A percentile compares a stretch with the other conserved stretches of the same genome.
These are phyloP conservation scores for Alfaro cultratus DNA, from an alignment of 2,797 vertebrate genomes.

Conservation along the genomic window DNA sequence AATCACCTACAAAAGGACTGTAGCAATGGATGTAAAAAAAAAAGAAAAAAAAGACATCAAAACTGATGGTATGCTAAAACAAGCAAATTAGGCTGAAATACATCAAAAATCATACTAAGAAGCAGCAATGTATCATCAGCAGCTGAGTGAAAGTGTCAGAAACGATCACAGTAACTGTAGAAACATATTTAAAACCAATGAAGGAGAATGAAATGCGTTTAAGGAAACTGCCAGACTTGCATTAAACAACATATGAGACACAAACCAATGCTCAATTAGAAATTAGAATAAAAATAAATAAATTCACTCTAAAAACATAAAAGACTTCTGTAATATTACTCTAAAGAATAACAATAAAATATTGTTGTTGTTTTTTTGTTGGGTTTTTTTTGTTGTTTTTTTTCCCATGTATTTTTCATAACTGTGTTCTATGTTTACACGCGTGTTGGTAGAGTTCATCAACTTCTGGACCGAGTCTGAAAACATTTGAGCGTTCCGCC, in stretches of 20 bases:
- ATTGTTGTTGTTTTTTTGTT: neutral
- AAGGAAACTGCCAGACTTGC: neutral
- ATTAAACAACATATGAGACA: neutral
- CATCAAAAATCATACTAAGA: neutral
- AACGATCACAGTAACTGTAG: neutral
- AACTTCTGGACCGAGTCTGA: conserved; percentile 3
- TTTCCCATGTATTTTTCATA: neutral
- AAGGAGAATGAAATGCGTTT: neutral
- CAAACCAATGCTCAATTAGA: neutral
- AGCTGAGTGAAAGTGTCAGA: neutral
- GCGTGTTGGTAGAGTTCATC: conserved; percentile 13
- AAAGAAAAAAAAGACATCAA: neutral
- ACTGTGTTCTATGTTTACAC: conserved; percentile 11
- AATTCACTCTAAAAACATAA: neutral
- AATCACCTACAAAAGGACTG: neutral
- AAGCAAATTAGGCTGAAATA: neutral
- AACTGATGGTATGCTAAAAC: neutral
- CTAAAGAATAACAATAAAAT: neutral
- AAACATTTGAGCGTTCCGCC: conserved; percentile 21
- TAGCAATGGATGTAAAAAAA: neutral
- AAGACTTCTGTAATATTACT: neutral
- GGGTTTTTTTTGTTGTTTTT: too few species aligned
- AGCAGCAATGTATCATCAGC: neutral
- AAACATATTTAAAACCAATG: neutral
- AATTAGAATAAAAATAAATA: neutral